Conservation (phyloP, 2,113 vertebrate species). For the Brachirus orientalis region DNA sequence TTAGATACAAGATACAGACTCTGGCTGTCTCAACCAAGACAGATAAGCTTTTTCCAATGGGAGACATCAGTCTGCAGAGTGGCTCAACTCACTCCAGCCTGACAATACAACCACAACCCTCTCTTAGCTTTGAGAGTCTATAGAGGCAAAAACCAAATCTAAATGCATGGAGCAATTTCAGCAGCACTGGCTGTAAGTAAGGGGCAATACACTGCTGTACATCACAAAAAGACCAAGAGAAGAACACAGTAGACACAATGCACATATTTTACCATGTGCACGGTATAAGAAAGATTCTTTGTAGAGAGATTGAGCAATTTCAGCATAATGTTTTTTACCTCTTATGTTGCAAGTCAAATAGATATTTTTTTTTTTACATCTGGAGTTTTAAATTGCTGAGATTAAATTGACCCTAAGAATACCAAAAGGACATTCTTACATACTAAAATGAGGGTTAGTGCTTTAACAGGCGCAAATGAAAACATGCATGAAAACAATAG, state of each 20-base stretch:
- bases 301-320: conserved; percentile 14
- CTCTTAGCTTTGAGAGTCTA: conserved; percentile 34
- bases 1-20: conserved; percentile 45
- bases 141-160: conserved; percentile 32
- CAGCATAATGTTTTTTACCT: too few species aligned
- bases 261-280: too few species aligned
- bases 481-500: too few species aligned
- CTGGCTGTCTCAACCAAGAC: conserved; percentile 30
- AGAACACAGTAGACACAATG: conserved; percentile 14
- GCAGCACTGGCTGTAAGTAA: conserved; percentile 55
- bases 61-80: conserved; percentile 45
- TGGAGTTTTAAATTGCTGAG: too few species aligned
- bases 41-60: conserved; percentile 31
- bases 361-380: neutral
- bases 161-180: conserved; percentile 55
- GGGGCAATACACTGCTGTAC: conserved; percentile 35
- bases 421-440: too few species aligned
- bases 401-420: too few species aligned
- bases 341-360: conserved; percentile 15
- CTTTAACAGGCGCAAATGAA: too few species aligned
- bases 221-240: conserved; percentile 32
- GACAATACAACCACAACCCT: conserved; percentile 49
- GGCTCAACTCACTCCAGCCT: conserved; percentile 31
- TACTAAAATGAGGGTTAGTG: too few species aligned
- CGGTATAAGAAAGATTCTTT: conserved; percentile 1